Percentiles rank a stretch among this genome's conserved stretches.
Conservation (phyloP, 2,888 invertebrate species). For the Agapostemon virescens region DNA sequence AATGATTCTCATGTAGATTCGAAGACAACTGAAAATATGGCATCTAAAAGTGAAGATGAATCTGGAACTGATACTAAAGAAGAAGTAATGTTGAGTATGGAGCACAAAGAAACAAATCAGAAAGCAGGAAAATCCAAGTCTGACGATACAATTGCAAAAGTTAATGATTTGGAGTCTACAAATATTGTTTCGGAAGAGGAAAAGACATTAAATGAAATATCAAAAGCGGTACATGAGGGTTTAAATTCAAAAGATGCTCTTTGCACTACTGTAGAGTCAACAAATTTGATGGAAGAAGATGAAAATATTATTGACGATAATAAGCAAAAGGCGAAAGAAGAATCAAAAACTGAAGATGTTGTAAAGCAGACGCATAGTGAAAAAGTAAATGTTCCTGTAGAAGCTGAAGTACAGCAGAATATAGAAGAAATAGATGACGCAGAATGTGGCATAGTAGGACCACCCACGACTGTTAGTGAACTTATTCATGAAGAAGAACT, state of each 20-base stretch:
- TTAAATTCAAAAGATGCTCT: slow-evolving; percentile 23
- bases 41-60: slow-evolving; percentile 28
- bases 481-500: slow-evolving; percentile 74
- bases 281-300: slow-evolving; percentile 4
- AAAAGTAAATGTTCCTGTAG: slow-evolving; percentile 36
- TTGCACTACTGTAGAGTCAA: not conserved
- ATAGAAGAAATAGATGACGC: slow-evolving; percentile 52
- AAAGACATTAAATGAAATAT: slow-evolving; percentile 49
- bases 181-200: slow-evolving; percentile 31
- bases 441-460: slow-evolving; percentile 75
- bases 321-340: slow-evolving; percentile 21
- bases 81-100: not conserved
- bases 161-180: slow-evolving; percentile 28
- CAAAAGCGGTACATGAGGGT: slow-evolving; percentile 56
- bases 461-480: slow-evolving; percentile 75
- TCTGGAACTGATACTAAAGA: slow-evolving; percentile 3
- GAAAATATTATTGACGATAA: not conserved
- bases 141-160: not conserved
- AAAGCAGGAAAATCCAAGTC: slow-evolving; percentile 15
- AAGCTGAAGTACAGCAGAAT: slow-evolving; percentile 38
- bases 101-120: slow-evolving; percentile 4
- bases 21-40: not conserved
- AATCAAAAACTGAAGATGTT: slow-evolving; percentile 18
- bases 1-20: slow-evolving; percentile 28
- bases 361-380: slow-evolving; percentile 12